These are phyloP conservation scores for Drosophila stalkeri DNA, from an alignment of 2,888 invertebrate genomes.

Conservation along the genomic window DNA sequence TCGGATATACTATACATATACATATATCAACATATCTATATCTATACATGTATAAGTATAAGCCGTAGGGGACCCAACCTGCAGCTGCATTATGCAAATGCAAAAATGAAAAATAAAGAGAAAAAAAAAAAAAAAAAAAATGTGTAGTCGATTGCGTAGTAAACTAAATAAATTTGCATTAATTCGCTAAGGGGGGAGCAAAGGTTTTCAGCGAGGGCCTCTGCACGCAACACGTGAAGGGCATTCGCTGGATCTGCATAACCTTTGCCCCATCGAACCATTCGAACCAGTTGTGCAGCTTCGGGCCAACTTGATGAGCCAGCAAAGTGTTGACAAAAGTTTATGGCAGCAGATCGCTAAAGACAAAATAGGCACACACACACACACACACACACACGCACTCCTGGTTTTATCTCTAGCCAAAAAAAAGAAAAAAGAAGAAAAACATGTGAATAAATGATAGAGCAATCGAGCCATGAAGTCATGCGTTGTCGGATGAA, in stretches of 20 bases:
- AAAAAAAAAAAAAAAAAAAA: conserved; percentile 56
- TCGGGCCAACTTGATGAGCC: conserved; percentile 28
- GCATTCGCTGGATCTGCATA: conserved; percentile 28
- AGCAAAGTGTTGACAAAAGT: conserved; percentile 30
- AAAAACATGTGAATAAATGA: conserved; percentile 46
- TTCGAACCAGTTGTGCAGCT: conserved; percentile 62
- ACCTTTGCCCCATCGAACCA: conserved; percentile 22
- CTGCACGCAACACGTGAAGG: conserved; percentile 57
- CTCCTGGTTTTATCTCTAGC: conserved; percentile 46
- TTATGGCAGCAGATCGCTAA: conserved; percentile 9
- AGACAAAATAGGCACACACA: conserved; percentile 5
- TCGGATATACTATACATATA: conserved; percentile 1
- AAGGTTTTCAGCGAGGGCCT: conserved; percentile 29
- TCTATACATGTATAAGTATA: neutral
- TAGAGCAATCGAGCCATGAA: conserved; percentile 49
- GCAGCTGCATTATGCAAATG: conserved; percentile 74
- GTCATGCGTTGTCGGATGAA: conserved; percentile 47
- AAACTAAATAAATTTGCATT: conserved; percentile 64
- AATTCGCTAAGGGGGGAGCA: conserved; percentile 28
- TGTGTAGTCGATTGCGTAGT: conserved; percentile 66
- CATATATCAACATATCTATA: neutral
- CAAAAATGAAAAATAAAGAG: conserved; percentile 4
- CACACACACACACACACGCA: conserved; percentile 6
- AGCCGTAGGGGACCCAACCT: conserved; percentile 28
- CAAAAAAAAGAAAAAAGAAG: neutral